These are phyloP conservation scores for Drosophila lacertosa DNA, from an alignment of 1,140 invertebrate species.

Conservation along the genomic window DNA sequence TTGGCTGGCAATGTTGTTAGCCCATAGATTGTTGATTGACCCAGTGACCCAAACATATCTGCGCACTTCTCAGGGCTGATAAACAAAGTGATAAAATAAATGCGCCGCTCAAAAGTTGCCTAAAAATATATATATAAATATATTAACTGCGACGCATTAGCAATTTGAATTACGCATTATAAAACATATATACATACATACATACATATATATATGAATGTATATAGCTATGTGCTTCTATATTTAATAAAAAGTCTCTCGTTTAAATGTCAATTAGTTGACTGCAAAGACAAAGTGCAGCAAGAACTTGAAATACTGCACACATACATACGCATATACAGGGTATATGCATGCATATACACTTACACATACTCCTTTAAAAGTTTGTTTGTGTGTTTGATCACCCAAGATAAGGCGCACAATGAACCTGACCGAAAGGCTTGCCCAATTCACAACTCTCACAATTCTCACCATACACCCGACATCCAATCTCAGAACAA, in stretches of 20 bases:
- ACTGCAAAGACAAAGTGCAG: slow-evolving; percentile 46
- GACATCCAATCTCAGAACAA: slow-evolving; percentile 30
- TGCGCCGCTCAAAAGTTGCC: slow-evolving; percentile 45
- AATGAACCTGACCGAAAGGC: slow-evolving; percentile 33
- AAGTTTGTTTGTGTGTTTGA: slow-evolving; percentile 51
- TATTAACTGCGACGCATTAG: slow-evolving; percentile 61
- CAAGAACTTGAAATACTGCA: slow-evolving; percentile 41
- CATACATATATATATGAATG: slow-evolving; percentile 8
- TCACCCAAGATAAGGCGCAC: slow-evolving; percentile 59
- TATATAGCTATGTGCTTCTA: too few relatives aligned
- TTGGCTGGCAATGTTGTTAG: slow-evolving; percentile 50
- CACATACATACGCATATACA: slow-evolving; percentile 2
- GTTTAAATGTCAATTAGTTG: slow-evolving; percentile 57
- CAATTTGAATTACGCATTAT: slow-evolving; percentile 69
- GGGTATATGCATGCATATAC: not conserved
- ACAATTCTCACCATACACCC: not conserved
- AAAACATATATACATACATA: slow-evolving; percentile 36
- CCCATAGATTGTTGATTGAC: slow-evolving; percentile 19
- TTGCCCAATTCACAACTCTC: slow-evolving; percentile 15
- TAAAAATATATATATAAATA: slow-evolving; percentile 41
- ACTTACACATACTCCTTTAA: not conserved
- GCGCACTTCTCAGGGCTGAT: slow-evolving; percentile 36
- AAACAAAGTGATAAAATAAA: slow-evolving; percentile 77
- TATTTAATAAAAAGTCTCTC: slow-evolving; percentile 43
- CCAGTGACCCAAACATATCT: slow-evolving; percentile 37